Evolutionary conservation across 2,888 invertebrate genomes (phyloP).

Genomic region (Drosophila paucipuncta): DNA sequence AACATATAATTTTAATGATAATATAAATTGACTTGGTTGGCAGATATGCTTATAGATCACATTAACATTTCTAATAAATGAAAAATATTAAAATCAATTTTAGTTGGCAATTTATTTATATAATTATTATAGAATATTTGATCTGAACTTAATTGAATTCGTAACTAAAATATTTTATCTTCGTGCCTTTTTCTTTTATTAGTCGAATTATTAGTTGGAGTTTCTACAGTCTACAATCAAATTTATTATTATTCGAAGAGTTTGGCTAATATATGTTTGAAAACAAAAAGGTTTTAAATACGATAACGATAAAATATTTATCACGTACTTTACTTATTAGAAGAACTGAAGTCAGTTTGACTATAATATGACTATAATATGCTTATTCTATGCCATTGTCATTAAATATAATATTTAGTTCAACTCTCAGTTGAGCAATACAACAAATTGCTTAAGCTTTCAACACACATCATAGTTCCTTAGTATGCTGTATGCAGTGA

Average conservation of each 20-base stretch:
- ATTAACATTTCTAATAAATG: background rate
- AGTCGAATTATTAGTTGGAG: background rate
- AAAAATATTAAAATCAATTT: too few relatives aligned
- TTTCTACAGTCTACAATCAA: background rate
- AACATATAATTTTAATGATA: background rate
- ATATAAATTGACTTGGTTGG: background rate
- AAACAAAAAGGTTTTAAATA: background rate
- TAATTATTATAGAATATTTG: background rate
- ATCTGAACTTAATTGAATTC: background rate
- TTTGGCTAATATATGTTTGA: background rate
- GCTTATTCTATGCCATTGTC: background rate
- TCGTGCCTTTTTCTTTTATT: accelerated
- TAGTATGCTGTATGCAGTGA: background rate
- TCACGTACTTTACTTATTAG: background rate
- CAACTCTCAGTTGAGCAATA: background rate
- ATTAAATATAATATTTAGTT: background rate
- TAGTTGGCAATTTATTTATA: background rate
- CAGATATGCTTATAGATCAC: background rate
- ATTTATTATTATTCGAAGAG: background rate
- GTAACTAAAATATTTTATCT: too few relatives aligned
- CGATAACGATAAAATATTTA: background rate
- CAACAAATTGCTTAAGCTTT: background rate
- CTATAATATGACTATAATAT: background rate
- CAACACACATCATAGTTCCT: background rate
- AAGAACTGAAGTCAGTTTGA: background rate